phyloP scores from a whole-genome alignment of 2,113 vertebrate species.

The Pipa parva region DNA sequence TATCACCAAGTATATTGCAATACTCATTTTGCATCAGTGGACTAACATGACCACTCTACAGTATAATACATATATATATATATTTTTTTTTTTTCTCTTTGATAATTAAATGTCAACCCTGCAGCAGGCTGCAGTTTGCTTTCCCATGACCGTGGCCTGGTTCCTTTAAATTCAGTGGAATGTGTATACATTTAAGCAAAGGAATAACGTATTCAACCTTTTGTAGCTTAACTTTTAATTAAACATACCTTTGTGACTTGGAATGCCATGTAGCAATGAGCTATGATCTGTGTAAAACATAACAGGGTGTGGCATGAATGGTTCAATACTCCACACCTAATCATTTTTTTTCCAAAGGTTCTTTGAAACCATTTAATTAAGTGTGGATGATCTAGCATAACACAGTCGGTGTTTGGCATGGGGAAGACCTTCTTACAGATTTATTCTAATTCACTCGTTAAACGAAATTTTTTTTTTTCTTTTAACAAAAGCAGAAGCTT shows the following conservation, averaged over 20 bases:
- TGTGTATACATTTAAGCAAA: background rate
- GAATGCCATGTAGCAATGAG: slow-evolving; percentile 12
- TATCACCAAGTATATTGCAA: too few relatives aligned
- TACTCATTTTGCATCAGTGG: too few relatives aligned
- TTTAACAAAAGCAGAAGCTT: too few relatives aligned
- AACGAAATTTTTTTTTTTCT: too few relatives aligned
- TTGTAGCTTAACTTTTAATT: slow-evolving; percentile 4
- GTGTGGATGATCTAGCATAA: slow-evolving; percentile 32
- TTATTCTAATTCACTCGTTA: too few relatives aligned
- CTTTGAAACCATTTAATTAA: slow-evolving; percentile 33
- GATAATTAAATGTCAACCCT: too few relatives aligned
- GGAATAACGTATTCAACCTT: background rate
- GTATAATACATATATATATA: too few relatives aligned
- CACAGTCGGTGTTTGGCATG: slow-evolving; percentile 5
- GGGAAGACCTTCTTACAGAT: slow-evolving; percentile 24
- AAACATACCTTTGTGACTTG: slow-evolving; percentile 1
- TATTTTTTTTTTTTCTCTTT: too few relatives aligned
- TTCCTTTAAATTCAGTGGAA: too few relatives aligned
- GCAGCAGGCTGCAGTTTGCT: too few relatives aligned
- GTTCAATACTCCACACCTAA: slow-evolving; percentile 32
- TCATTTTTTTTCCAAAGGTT: slow-evolving; percentile 7
- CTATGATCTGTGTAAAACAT: slow-evolving; percentile 31
- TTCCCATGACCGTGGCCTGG: too few relatives aligned
- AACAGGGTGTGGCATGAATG: slow-evolving; percentile 24
- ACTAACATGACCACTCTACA: too few relatives aligned